phyloP scores from a whole-genome alignment of 2,888 invertebrate genomes.

The Gastrophysa polygoni region DNA sequence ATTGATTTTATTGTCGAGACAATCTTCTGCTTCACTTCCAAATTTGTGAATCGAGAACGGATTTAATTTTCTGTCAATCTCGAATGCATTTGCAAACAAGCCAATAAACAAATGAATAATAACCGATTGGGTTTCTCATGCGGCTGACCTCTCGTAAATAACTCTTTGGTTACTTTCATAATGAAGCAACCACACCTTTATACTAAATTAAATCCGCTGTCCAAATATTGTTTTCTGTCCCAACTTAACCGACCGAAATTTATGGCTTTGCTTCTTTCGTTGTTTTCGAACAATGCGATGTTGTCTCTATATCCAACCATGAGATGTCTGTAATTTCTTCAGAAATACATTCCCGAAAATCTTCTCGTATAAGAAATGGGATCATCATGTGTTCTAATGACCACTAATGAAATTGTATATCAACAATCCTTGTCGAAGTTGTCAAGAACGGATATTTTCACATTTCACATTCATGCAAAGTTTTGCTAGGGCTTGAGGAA shows the following conservation, averaged over 20 bases:
- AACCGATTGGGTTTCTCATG: conserved; percentile 38
- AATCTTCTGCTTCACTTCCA: too few relatives aligned
- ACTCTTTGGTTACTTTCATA: conserved; percentile 38
- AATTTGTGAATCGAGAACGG: neutral
- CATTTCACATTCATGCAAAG: too few relatives aligned
- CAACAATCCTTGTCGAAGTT: too few relatives aligned
- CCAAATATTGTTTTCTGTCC: conserved; percentile 33
- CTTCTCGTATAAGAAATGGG: too few relatives aligned
- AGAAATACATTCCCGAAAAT: too few relatives aligned
- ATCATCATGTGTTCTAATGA: too few relatives aligned
- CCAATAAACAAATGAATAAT: conserved; percentile 41
- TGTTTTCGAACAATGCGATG: neutral
- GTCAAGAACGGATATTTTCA: too few relatives aligned
- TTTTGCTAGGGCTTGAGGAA: too few relatives aligned
- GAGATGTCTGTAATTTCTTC: too few relatives aligned
- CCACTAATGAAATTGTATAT: too few relatives aligned
- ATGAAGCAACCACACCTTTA: conserved; percentile 38
- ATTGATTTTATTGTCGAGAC: too few relatives aligned
- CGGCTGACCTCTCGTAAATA: conserved; percentile 36
- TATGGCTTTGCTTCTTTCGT: conserved; percentile 4
- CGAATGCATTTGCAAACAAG: conserved; percentile 27
- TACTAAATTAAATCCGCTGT: conserved; percentile 39
- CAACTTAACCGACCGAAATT: conserved; percentile 6
- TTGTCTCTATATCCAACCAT: neutral
- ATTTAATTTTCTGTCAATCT: conserved; percentile 1